These are phyloP conservation scores for Antheraea mylitta DNA, from an alignment of 1,140 invertebrate genomes.

Conservation along the genomic window DNA sequence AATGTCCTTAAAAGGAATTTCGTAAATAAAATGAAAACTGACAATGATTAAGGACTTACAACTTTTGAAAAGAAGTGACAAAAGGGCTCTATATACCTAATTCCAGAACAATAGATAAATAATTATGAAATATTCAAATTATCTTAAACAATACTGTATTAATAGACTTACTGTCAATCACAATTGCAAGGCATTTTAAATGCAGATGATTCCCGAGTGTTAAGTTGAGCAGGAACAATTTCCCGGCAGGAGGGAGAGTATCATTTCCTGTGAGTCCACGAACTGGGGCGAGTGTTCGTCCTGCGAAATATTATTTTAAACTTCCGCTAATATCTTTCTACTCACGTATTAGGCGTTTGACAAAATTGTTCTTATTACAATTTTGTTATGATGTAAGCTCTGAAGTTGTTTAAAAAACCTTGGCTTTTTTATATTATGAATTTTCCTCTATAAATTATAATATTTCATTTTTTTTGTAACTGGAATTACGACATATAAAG, in stretches of 20 bases:
- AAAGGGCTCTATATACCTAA: too few species aligned
- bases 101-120: too few species aligned
- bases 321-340: conserved; percentile 59
- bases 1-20: too few species aligned
- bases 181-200: conserved; percentile 64
- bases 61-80: too few species aligned
- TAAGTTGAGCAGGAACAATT: conserved; percentile 71
- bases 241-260: conserved; percentile 66
- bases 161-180: conserved; percentile 12
- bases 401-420: not conserved
- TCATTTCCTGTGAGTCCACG: conserved; percentile 68
- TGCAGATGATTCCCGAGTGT: conserved; percentile 60
- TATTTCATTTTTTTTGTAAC: too few species aligned
- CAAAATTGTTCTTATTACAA: not conserved
- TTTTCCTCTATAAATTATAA: too few species aligned
- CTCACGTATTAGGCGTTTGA: not conserved
- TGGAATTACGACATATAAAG: too few species aligned
- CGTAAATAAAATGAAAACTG: too few species aligned
- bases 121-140: too few species aligned
- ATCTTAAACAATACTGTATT: too few species aligned
- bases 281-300: conserved; percentile 45
- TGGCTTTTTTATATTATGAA: too few species aligned
- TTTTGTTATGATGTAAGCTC: not conserved
- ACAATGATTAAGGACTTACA: too few species aligned
- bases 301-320: conserved; percentile 73